Conservation (phyloP, 2,113 vertebrate genomes). For the Leucoraja erinaceus region DNA sequence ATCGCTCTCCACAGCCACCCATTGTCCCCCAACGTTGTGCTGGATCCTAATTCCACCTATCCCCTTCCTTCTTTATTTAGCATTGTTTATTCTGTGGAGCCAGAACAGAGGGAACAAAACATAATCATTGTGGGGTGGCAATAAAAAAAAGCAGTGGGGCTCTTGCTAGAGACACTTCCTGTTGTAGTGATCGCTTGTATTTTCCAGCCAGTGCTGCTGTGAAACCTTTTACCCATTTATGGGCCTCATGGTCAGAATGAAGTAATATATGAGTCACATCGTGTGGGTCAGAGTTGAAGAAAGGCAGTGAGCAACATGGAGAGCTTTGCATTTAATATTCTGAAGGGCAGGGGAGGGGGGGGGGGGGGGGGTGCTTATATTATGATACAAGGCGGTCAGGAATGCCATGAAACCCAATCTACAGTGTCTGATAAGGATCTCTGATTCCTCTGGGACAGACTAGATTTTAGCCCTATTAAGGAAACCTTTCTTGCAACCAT, state of each 20-base stretch:
- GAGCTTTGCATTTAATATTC: conserved; percentile 42
- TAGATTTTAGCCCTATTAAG: conserved; percentile 21
- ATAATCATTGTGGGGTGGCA: background rate
- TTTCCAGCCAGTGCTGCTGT: conserved; percentile 43
- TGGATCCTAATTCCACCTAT: background rate
- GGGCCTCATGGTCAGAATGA: conserved; percentile 37
- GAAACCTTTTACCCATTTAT: conserved; percentile 42
- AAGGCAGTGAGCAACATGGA: conserved; percentile 39
- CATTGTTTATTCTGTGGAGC: background rate
- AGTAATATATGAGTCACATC: conserved; percentile 40
- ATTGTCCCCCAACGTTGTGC: background rate
- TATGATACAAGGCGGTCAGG: conserved; percentile 24
- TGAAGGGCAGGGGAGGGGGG: conserved; percentile 31
- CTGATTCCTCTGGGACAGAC: background rate
- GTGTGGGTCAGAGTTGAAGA: conserved; percentile 46
- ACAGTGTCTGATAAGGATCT: conserved; percentile 37
- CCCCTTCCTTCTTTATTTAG: background rate
- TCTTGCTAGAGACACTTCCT: background rate
- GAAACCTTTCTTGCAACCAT: background rate
- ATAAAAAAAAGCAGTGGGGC: conserved; percentile 1
- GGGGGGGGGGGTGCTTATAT: background rate
- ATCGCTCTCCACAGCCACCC: background rate
- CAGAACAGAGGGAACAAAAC: background rate
- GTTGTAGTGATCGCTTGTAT: background rate
- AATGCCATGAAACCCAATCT: conserved; percentile 39